Evolutionary conservation across 1,140 invertebrate species (phyloP), one percentile per base, ranked within the genome.

Genomic region (Macrobrachium rosenbergii): DNA sequence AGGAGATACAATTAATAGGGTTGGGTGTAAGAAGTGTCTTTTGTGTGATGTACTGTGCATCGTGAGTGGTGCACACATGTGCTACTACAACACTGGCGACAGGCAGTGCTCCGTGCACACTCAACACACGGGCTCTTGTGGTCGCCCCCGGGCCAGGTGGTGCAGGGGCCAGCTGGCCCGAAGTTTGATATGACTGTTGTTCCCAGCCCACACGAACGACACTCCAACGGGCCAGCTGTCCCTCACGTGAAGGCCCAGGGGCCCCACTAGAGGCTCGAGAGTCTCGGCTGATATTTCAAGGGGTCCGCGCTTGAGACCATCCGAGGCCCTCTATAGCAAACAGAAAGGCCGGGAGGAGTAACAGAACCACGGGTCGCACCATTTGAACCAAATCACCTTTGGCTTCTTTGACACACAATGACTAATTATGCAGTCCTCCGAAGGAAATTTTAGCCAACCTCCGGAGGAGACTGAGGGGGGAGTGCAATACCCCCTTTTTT

Each of bases 81-180:
- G n/a, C 63, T 17, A 72, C 76, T 73, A 85, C 77, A 86, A 86
- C 83, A 86, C 83, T 86, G 83, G 69, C 77, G 78, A 52, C 83
- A 80, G 77, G 83, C 83, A 86, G 83, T 86, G 77, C 83, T 86
- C 83, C 83, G 76, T 86, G 83, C 77, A 86, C 83, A 80, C 83
- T 86, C 83, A 86, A 62, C 83, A 59, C 77, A 14, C 77, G 62
- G 83, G 77, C 62, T 77, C 83, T 43, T 28, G 75, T 83, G 72
- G 52, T 52, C 52, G 52, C 52, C 52, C 81, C 69, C 60, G 17
- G 67, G 64, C 69, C 75, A 58, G 19, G 75, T 19, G 75, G 59
- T 58, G 45, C 45, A 58, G 37, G 17, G 83, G 83, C 75, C 73
- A 76, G 83, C 60, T 78, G 73, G 69, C 73, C 69, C 69, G 69